Percentiles rank a stretch among this genome's conserved stretches.
These are phyloP conservation scores for Rhynchonycteris naso DNA, from an alignment of 2,797 vertebrate species.

Conservation along the genomic window DNA sequence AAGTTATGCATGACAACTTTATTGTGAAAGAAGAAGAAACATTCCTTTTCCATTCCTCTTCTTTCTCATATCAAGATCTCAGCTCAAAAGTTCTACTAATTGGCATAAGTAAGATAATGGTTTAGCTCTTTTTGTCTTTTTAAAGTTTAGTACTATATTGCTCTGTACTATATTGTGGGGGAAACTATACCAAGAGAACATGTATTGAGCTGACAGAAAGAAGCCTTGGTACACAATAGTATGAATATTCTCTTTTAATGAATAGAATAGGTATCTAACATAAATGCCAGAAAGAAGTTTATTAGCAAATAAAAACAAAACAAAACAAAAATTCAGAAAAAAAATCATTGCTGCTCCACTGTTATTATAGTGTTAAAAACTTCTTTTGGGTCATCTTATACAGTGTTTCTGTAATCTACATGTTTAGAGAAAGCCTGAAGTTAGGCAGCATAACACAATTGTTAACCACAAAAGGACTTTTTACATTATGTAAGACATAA, in stretches of 20 bases:
- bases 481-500: background rate
- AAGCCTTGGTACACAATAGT: background rate
- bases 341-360: background rate
- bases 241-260: background rate
- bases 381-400: background rate
- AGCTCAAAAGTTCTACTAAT: conserved; percentile 10
- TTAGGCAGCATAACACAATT: background rate
- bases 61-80: background rate
- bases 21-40: background rate
- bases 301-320: conserved; percentile 10
- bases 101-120: background rate
- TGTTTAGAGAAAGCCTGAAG: conserved; percentile 23
- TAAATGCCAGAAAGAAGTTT: background rate
- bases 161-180: background rate
- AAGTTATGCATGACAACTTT: background rate
- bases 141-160: background rate
- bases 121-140: background rate
- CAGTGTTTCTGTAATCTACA: background rate
- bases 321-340: background rate
- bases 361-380: background rate
- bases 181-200: background rate
- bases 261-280: background rate
- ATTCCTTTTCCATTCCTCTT: background rate
- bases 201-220: background rate
- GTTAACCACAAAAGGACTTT: background rate